Conservation (phyloP, 2,888 invertebrate genomes). For the Charanyca ferruginea region DNA sequence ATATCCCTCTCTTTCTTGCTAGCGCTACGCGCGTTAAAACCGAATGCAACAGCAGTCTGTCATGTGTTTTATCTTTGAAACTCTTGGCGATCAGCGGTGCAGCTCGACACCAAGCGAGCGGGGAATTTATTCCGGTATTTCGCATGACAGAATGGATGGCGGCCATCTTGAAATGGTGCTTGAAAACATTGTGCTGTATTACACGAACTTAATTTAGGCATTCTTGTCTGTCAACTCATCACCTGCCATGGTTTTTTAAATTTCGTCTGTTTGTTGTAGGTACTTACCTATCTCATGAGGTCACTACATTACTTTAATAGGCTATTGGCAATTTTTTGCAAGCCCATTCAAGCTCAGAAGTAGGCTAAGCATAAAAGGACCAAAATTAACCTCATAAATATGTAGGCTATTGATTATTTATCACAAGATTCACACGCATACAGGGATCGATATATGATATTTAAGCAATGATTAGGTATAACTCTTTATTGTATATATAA, state of each 20-base stretch:
- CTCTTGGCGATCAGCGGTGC: slow-evolving; percentile 65
- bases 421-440: background rate
- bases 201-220: slow-evolving; percentile 1
- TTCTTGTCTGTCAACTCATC: background rate
- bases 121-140: slow-evolving; percentile 83
- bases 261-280: background rate
- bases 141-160: slow-evolving; percentile 68
- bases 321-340: no score
- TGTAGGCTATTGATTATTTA: background rate
- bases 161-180: slow-evolving; percentile 77
- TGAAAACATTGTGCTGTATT: slow-evolving; percentile 30
- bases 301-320: no score
- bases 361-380: no score
- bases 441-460: background rate
- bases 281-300: background rate
- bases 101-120: slow-evolving; percentile 73
- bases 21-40: slow-evolving; percentile 36
- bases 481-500: no score
- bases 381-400: background rate
- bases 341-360: no score
- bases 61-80: slow-evolving; percentile 67
- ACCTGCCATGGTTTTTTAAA: background rate
- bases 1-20: slow-evolving; percentile 71
- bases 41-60: slow-evolving; percentile 67
- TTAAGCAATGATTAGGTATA: no score